Evolutionary conservation across 2,113 vertebrate species (phyloP).

Genomic region (Upupa epops): DNA sequence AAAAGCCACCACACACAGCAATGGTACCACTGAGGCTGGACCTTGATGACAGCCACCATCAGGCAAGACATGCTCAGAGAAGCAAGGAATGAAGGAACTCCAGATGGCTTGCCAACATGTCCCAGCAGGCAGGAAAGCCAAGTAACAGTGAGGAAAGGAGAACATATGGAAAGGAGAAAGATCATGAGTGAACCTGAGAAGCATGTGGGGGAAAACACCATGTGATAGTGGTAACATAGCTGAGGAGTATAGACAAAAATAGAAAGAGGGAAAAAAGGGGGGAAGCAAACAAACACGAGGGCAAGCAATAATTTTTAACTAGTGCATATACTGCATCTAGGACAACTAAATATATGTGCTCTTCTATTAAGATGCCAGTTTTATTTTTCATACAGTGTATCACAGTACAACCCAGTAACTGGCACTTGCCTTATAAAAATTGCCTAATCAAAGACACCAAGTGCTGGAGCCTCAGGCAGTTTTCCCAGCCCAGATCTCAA

Average conservation of each 20-base stretch:
- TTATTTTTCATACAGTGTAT: too few species aligned
- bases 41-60: constrained; percentile 49
- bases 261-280: not conserved
- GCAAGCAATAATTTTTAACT: not conserved
- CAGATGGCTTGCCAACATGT: constrained; percentile 18
- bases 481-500: too few species aligned
- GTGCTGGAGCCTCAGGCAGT: too few species aligned
- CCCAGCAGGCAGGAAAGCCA: constrained; percentile 26
- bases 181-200: constrained; percentile 2
- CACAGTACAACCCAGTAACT: too few species aligned
- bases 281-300: not conserved
- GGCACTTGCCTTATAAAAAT: too few species aligned
- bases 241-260: not conserved
- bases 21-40: not conserved
- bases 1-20: constrained; percentile 8
- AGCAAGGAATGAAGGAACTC: not conserved
- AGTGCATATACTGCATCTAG: not conserved
- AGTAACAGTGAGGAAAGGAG: constrained; percentile 4
- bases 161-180: constrained; percentile 43
- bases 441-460: too few species aligned
- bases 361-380: not conserved
- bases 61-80: not conserved
- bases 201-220: constrained; percentile 4
- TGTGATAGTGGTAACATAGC: not conserved
- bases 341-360: not conserved